Conservation (phyloP, 1,140 invertebrate species). For the Pissodes strobi region DNA sequence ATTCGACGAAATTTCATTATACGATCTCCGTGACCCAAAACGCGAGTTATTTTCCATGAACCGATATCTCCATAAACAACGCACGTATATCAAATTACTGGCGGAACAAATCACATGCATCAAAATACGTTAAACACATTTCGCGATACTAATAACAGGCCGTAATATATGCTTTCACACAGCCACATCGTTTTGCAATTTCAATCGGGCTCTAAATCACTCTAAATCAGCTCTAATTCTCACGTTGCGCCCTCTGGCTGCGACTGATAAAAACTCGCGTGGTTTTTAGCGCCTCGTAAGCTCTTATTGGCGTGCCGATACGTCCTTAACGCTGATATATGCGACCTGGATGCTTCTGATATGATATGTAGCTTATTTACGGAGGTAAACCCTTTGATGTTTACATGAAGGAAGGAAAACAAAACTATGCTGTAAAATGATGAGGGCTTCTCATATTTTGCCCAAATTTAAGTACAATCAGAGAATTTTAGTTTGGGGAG, state of each 20-base stretch:
- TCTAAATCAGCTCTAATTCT: conserved; percentile 27
- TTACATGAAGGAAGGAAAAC: no score
- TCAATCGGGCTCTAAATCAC: conserved; percentile 30
- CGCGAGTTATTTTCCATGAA: no score
- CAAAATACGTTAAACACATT: conserved; percentile 20
- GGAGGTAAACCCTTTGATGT: no score
- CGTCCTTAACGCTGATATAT: conserved; percentile 8
- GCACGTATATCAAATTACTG: conserved; percentile 23
- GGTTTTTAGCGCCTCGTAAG: conserved; percentile 22
- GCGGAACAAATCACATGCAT: conserved; percentile 17
- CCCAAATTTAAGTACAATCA: no score
- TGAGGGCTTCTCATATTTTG: no score
- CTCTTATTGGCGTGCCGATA: neutral
- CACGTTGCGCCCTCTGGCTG: conserved; percentile 25
- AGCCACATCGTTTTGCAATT: conserved; percentile 27
- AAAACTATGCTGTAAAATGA: no score
- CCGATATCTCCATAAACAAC: neutral
- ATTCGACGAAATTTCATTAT: no score
- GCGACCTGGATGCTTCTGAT: conserved; percentile 9
- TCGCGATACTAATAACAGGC: conserved; percentile 19
- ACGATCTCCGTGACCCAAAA: no score
- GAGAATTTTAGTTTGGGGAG: no score
- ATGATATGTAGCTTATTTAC: conserved; percentile 7
- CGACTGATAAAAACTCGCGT: conserved; percentile 19
- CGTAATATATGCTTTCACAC: conserved; percentile 20